These are phyloP conservation scores for Nebria ingens DNA, from an alignment of 1,140 invertebrate species.

Conservation along the genomic window DNA sequence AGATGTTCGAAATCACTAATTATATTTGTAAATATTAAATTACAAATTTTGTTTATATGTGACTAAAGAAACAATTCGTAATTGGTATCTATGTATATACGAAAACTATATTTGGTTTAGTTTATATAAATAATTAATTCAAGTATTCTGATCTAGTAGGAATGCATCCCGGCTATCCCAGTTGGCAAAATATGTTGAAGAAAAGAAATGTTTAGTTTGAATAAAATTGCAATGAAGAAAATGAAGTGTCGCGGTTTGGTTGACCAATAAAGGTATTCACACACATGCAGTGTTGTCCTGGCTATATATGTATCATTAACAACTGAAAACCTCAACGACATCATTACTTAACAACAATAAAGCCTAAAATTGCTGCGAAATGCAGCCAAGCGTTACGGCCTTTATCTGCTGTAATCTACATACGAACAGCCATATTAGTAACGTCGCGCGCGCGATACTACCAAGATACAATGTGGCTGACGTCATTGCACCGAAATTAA, in stretches of 20 bases:
- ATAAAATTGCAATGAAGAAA: not conserved
- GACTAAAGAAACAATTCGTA: too few species aligned
- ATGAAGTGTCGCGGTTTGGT: too few species aligned
- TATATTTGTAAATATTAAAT: too few species aligned
- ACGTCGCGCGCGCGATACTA: not conserved
- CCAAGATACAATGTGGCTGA: not conserved
- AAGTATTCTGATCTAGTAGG: not conserved
- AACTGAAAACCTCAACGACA: constrained; percentile 31
- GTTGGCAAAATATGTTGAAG: not conserved
- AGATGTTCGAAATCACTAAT: too few species aligned
- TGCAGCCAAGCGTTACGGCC: constrained; percentile 28
- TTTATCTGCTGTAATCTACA: constrained; percentile 30
- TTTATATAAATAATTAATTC: not conserved
- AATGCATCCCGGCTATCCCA: not conserved
- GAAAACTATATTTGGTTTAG: too few species aligned
- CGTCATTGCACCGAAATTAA: not conserved
- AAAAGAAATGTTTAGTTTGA: not conserved
- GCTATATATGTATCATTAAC: constrained; percentile 22
- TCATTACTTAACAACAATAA: constrained; percentile 30
- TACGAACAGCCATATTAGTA: constrained; percentile 13
- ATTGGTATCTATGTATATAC: too few species aligned
- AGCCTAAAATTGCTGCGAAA: constrained; percentile 26
- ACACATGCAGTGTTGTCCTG: not conserved
- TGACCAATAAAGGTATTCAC: too few species aligned
- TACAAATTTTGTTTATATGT: too few species aligned